Evolutionary conservation across 2,888 invertebrate species (phyloP), one percentile per base, ranked within the genome.

Genomic region (Syrphus vitripennis): DNA sequence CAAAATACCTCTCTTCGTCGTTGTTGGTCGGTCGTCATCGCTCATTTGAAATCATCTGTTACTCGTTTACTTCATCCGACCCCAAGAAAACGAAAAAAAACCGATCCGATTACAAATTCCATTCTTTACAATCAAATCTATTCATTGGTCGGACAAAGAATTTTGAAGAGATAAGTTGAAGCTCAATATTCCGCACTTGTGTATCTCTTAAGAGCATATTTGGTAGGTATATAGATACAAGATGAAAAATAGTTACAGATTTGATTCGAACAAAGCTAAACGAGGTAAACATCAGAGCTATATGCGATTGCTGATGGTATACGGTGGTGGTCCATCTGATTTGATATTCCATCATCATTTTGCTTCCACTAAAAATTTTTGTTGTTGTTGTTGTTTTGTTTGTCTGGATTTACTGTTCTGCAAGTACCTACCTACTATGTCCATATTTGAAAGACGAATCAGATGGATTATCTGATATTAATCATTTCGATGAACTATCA

Each of bases 401-500:
- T n/a, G n/a, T n/a, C n/a, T n/a, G n/a, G n/a, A n/a, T n/a, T n/a
- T n/a, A n/a, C n/a, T n/a, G n/a, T n/a, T n/a, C n/a, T n/a, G n/a
- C n/a, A n/a, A n/a, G n/a, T n/a, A n/a, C n/a, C n/a, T n/a, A n/a
- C n/a, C n/a, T 16, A n/a, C 55, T 16, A 9, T 16, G 10, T 29
- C 10, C 26, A 10, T 29, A 29, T 65, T 31, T 16, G 29, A 29
- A 29, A 65, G 45, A 19, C 14, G 19, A 45, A 45, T 71, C 59
- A 3, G 45, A 83, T 55, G 69, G 75, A 79, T 75, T 57, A 55
- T 63, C 40, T 80, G 53, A 69, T 77, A 86, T 86, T 86, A 86
- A 86, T 86, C 84, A 86, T 81, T 80, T 72, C 76, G 69, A 81
- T 86, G 72, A 86, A 86, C 84, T 86, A 86, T 86, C 84, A 76